A percentile compares a stretch with the other conserved stretches of the same genome.
Conservation (phyloP, 2,888 invertebrate genomes). For the Apoda limacodes region DNA sequence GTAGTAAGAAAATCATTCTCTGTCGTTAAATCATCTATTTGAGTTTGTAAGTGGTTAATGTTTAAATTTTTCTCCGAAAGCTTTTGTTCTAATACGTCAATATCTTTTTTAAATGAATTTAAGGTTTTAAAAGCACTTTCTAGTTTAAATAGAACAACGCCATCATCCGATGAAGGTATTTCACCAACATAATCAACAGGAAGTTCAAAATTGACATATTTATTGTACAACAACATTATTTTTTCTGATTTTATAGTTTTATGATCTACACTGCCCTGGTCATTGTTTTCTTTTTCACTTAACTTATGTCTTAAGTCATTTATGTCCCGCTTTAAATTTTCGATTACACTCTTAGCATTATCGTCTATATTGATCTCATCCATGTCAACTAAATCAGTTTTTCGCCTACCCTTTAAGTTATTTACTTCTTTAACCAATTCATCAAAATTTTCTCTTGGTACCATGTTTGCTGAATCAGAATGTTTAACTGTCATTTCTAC, state of each 20-base stretch:
- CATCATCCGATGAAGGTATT: slow-evolving; percentile 49
- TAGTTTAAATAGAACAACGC: slow-evolving; percentile 49
- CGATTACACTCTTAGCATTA: slow-evolving; percentile 62
- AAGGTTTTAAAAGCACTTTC: slow-evolving; percentile 68
- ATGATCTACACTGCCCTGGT: slow-evolving; percentile 27
- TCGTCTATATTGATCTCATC: slow-evolving; percentile 62
- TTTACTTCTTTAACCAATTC: slow-evolving; percentile 43
- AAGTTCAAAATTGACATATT: slow-evolving; percentile 58
- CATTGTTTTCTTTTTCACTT: slow-evolving; percentile 31
- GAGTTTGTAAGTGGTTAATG: slow-evolving; percentile 57
- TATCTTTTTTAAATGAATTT: slow-evolving; percentile 68
- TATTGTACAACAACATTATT: slow-evolving; percentile 54
- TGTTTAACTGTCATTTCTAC: slow-evolving; percentile 42
- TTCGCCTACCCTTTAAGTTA: slow-evolving; percentile 39
- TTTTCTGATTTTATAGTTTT: slow-evolving; percentile 45
- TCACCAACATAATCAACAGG: slow-evolving; percentile 58
- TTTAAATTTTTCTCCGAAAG: slow-evolving; percentile 69
- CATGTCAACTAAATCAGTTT: slow-evolving; percentile 36
- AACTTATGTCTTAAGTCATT: slow-evolving; percentile 49
- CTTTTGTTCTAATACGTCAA: slow-evolving; percentile 68
- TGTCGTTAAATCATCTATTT: slow-evolving; percentile 66
- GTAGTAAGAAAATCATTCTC: slow-evolving; percentile 61
- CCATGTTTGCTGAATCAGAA: slow-evolving; percentile 33
- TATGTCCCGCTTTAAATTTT: slow-evolving; percentile 58
- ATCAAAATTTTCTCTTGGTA: slow-evolving; percentile 48